A percentile compares a stretch with the other conserved stretches of the same genome.
Evolutionary conservation across 2,797 vertebrate genomes (phyloP).

Genomic region (Sebastolobus alascanus): DNA sequence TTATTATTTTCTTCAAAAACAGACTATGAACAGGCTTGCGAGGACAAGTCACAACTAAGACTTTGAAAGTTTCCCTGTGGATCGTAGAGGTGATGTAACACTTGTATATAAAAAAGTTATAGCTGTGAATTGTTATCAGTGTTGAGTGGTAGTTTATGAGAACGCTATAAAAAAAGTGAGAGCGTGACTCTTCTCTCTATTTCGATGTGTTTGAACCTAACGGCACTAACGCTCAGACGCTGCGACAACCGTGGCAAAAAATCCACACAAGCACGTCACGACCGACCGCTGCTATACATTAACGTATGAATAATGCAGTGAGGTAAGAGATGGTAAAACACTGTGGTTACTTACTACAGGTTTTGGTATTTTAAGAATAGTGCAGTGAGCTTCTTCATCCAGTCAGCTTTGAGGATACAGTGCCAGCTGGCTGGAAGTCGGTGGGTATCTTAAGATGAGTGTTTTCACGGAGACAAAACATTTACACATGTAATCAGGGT

Average conservation of each 20-base stretch:
- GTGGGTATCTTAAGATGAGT: slow-evolving; percentile 55
- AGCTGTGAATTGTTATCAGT: slow-evolving; percentile 39
- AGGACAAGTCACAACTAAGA: slow-evolving; percentile 40
- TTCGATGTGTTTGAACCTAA: slow-evolving; percentile 49
- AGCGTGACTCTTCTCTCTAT: slow-evolving; percentile 41
- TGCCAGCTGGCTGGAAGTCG: slow-evolving; percentile 70
- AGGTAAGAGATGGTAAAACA: slow-evolving; percentile 74
- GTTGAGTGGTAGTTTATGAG: slow-evolving; percentile 39
- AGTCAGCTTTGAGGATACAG: slow-evolving; percentile 67
- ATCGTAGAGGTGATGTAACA: slow-evolving; percentile 40
- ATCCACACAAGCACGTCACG: slow-evolving; percentile 51
- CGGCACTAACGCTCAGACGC: slow-evolving; percentile 51
- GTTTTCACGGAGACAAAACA: slow-evolving; percentile 77
- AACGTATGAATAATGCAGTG: slow-evolving; percentile 72
- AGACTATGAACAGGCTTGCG: slow-evolving; percentile 42
- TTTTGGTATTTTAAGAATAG: slow-evolving; percentile 80
- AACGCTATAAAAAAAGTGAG: slow-evolving; percentile 59
- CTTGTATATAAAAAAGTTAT: slow-evolving; percentile 50
- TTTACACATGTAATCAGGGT: slow-evolving; percentile 73
- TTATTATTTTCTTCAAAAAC: slow-evolving; percentile 37
- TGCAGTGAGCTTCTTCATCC: slow-evolving; percentile 69
- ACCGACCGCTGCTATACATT: slow-evolving; percentile 35
- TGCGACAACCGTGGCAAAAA: slow-evolving; percentile 51
- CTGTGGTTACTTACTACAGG: slow-evolving; percentile 47
- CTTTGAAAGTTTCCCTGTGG: slow-evolving; percentile 52